Percentiles rank a stretch among this genome's conserved stretches.
Conservation (phyloP, 2,888 invertebrate genomes). For the Eupithecia subfuscata region DNA sequence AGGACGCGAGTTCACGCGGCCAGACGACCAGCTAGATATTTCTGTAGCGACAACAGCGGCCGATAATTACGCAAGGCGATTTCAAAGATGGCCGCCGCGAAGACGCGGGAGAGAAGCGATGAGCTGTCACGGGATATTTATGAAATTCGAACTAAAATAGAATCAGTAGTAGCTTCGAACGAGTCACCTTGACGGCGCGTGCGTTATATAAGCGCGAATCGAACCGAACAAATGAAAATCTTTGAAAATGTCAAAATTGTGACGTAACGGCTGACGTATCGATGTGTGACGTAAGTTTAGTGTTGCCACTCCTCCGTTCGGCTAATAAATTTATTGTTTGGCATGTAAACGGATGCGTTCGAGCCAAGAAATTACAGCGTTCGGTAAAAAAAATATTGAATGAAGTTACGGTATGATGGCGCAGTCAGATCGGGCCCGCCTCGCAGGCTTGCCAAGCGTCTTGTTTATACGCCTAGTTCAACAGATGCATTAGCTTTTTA, state of each 20-base stretch:
- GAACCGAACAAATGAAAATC: slow-evolving; percentile 64
- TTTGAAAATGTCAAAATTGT: slow-evolving; percentile 70
- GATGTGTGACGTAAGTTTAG: slow-evolving; percentile 73
- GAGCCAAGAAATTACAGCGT: slow-evolving; percentile 84
- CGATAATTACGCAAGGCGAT: slow-evolving; percentile 73
- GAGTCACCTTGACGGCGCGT: slow-evolving; percentile 81
- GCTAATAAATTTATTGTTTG: slow-evolving; percentile 84
- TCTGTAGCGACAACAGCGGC: slow-evolving; percentile 56
- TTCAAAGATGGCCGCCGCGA: slow-evolving; percentile 71
- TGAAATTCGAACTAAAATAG: slow-evolving; percentile 83
- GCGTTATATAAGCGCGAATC: slow-evolving; percentile 75
- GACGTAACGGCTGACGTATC: slow-evolving; percentile 76
- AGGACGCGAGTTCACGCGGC: slow-evolving; percentile 71
- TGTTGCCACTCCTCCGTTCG: slow-evolving; percentile 82
- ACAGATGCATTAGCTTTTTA: slow-evolving; percentile 64
- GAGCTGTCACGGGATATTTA: slow-evolving; percentile 83
- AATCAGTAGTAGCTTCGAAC: slow-evolving; percentile 77
- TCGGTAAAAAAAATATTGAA: slow-evolving; percentile 83
- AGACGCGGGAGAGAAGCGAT: slow-evolving; percentile 80
- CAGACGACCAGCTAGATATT: slow-evolving; percentile 51
- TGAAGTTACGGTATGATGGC: slow-evolving; percentile 79
- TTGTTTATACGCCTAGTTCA: slow-evolving; percentile 68
- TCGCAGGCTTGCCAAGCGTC: slow-evolving; percentile 74
- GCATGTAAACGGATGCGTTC: slow-evolving; percentile 84
- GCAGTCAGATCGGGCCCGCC: slow-evolving; percentile 74